Evolutionary conservation across 1,140 invertebrate genomes (phyloP).

Genomic region (Pollicipes pollicipes): DNA sequence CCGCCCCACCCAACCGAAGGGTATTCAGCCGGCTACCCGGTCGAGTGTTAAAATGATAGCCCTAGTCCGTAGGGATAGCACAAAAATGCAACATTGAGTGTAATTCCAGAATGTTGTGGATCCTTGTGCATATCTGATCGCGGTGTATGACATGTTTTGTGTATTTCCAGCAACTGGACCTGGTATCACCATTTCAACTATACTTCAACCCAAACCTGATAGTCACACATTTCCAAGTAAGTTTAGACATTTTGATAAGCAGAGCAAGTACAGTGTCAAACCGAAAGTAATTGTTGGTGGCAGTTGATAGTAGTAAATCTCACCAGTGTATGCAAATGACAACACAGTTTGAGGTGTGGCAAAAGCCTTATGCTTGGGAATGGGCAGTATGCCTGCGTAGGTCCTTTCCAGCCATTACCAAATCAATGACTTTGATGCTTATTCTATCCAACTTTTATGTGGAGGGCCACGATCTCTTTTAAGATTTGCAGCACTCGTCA

Average conservation of each 20-base stretch:
- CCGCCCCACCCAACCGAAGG: too few species aligned
- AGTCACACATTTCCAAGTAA: conserved; percentile 70
- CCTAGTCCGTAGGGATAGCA: too few species aligned
- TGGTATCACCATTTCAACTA: conserved; percentile 90
- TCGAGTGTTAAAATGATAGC: too few species aligned
- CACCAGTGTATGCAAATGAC: neutral
- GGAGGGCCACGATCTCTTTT: too few species aligned
- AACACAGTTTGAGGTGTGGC: neutral
- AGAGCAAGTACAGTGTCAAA: neutral
- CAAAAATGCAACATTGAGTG: conserved; percentile 5
- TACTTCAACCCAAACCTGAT: conserved; percentile 98
- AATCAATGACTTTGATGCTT: too few species aligned
- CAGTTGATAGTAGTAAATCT: neutral
- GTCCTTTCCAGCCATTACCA: too few species aligned
- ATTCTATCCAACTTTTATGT: too few species aligned
- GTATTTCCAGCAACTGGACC: conserved; percentile 78
- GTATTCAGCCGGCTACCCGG: too few species aligned
- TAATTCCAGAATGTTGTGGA: conserved; percentile 6
- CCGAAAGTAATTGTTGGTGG: neutral
- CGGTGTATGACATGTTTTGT: conserved; percentile 4
- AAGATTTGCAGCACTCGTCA: too few species aligned
- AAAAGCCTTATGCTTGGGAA: too few species aligned
- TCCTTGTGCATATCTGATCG: neutral
- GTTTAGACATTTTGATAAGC: conserved; percentile 1
- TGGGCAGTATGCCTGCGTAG: too few species aligned